phyloP scores from a whole-genome alignment of 2,113 vertebrate genomes.

The Anser brachyrhynchus region DNA sequence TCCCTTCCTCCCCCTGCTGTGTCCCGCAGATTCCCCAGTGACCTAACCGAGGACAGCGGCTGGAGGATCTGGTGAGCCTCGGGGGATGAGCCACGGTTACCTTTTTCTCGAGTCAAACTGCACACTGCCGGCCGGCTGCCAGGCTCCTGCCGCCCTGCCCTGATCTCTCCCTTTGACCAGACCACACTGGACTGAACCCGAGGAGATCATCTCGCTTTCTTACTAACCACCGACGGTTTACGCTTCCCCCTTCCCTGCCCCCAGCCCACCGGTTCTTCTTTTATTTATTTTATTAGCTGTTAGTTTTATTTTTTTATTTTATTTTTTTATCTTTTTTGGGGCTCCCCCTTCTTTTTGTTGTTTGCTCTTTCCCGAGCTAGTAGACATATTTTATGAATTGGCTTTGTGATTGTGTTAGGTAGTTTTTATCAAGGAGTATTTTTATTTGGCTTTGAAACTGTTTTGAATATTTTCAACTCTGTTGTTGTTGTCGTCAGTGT shows the following conservation, averaged over 20 bases:
- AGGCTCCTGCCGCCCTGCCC: slow-evolving; percentile 71
- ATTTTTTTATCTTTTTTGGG: slow-evolving; percentile 70
- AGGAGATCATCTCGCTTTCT: slow-evolving; percentile 79
- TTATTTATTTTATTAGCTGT: slow-evolving; percentile 82
- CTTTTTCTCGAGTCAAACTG: slow-evolving; percentile 72
- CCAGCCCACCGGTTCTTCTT: slow-evolving; percentile 67
- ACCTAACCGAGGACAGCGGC: slow-evolving; percentile 75
- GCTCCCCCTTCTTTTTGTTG: slow-evolving; percentile 63
- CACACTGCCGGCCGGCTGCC: slow-evolving; percentile 75
- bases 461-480: slow-evolving; percentile 76
- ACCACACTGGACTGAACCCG: slow-evolving; percentile 75
- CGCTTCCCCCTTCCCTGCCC: slow-evolving; percentile 42
- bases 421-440: slow-evolving; percentile 74
- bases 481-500: slow-evolving; percentile 71
- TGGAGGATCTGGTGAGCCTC: slow-evolving; percentile 77
- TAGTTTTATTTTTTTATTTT: slow-evolving; percentile 75
- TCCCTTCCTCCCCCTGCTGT: slow-evolving; percentile 11
- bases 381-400: slow-evolving; percentile 74
- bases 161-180: slow-evolving; percentile 76
- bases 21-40: slow-evolving; percentile 70
- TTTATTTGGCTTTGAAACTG: slow-evolving; percentile 76
- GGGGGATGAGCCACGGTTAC: slow-evolving; percentile 74
- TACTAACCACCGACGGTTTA: slow-evolving; percentile 82
- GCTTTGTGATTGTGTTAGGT: slow-evolving; percentile 77
- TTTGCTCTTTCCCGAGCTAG: slow-evolving; percentile 74